Evolutionary conservation across 1,140 invertebrate genomes (phyloP).

Genomic region (Gonatopus flavifemur): DNA sequence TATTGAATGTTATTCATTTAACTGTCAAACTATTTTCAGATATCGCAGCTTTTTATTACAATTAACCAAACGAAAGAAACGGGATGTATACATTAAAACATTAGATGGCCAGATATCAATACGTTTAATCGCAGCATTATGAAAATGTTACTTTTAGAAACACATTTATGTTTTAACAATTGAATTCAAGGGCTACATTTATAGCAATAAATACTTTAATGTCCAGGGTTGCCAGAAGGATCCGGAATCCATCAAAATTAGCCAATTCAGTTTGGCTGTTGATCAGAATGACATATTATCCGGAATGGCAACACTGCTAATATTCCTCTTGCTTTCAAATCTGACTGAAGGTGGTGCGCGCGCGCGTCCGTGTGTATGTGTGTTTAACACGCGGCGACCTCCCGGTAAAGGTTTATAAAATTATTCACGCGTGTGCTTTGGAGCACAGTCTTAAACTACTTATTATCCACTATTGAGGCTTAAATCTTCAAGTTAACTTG

Average conservation of each 20-base stretch:
- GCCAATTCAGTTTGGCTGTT: no score
- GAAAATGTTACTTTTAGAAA: slow-evolving; percentile 40
- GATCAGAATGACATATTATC: no score
- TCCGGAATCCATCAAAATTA: no score
- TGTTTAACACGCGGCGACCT: slow-evolving; percentile 12
- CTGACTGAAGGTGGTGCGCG: slow-evolving; percentile 33
- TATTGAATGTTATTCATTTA: slow-evolving; percentile 39
- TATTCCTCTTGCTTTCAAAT: slow-evolving; percentile 46
- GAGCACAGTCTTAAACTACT: slow-evolving; percentile 32
- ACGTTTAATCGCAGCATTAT: slow-evolving; percentile 28
- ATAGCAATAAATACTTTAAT: slow-evolving; percentile 46
- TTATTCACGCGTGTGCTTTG: slow-evolving; percentile 39
- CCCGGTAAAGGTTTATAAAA: slow-evolving; percentile 33
- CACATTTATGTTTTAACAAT: slow-evolving; percentile 32
- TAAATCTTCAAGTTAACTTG: slow-evolving; percentile 36
- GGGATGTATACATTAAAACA: slow-evolving; percentile 36
- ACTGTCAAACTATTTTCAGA: slow-evolving; percentile 43
- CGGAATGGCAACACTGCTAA: no score
- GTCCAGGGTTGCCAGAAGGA: no score
- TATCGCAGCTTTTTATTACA: slow-evolving; percentile 41
- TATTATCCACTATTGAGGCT: slow-evolving; percentile 39
- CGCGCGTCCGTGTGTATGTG: no score
- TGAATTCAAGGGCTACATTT: slow-evolving; percentile 44
- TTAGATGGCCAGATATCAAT: slow-evolving; percentile 40
- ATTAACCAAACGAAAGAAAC: slow-evolving; percentile 33